Evolutionary conservation across 2,888 invertebrate genomes (phyloP), one percentile per base, ranked within the genome.

Genomic region (Mechanitis mazaeus): DNA sequence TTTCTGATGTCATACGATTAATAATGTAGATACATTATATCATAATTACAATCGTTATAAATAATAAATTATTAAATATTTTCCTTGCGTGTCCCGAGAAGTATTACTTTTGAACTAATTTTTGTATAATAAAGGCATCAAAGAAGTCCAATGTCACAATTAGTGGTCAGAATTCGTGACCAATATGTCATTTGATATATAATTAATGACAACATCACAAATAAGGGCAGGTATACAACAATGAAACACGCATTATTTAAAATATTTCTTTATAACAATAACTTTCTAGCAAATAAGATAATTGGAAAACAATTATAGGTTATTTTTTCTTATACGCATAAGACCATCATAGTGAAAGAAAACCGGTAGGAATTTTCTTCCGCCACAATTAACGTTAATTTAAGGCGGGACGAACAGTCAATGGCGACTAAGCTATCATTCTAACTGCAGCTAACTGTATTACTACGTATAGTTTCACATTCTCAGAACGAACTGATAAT

Each of bases 121-220:
- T 55, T 55, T 54, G 50, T 58, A 78, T 78, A 79, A 84, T 83
- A 78, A 80, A 80, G 78, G 65, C 70, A 80, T 80, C 74, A 73
- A 54, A 57, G 58, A 71, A 66, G 72, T 77, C 76, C 77, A 78
- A 77, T 76, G 70, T 72, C 72, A 72, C n/a, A 45, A 54, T 46
- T 47, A 45, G 53, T 53, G 60, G 56, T 20, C 9, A 55, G 54
- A 5, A 42, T 42, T 42, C 54, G 54, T 63, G 59, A 63, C 54
- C 56, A 45, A 60, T 59, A 38, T 59, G 56, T 63, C 45, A 42
- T 42, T 42, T 42, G 42, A 9, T 9, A 55, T 50, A 31, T 38
- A 56, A 59, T 63, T 20, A 63, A 47, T 33, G 45, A 20, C 9
- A 31, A 28, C 56, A 56, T 31, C 46, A 38, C 59, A 59, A 59